Evolutionary conservation across 2,113 vertebrate species (phyloP).

Genomic region (Osmerus eperlanus): DNA sequence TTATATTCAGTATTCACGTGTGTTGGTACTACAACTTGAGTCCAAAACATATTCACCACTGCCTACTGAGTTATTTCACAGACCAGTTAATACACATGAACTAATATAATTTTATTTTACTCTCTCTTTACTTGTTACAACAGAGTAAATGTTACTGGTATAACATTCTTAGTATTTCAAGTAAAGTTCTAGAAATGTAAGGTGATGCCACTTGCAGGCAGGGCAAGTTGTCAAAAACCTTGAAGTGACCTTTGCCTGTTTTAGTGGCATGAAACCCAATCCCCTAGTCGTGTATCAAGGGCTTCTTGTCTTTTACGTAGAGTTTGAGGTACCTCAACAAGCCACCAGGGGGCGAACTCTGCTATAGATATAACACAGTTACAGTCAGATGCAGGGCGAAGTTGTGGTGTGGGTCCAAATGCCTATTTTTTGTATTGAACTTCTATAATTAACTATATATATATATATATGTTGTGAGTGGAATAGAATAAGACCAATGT

Average conservation of each 20-base stretch:
- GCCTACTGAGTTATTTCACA: neutral
- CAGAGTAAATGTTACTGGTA: neutral
- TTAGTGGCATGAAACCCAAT: slow-evolving; percentile 18
- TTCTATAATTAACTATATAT: slow-evolving; percentile 28
- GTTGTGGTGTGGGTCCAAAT: slow-evolving; percentile 28
- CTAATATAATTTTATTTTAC: neutral
- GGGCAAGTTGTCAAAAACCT: slow-evolving; percentile 12
- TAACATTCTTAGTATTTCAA: neutral
- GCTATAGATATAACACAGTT: neutral
- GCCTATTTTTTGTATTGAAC: slow-evolving; percentile 18
- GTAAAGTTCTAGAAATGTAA: slow-evolving; percentile 27
- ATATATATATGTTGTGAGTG: slow-evolving; percentile 27
- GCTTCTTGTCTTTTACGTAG: neutral
- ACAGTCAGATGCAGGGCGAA: neutral
- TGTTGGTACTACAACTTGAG: neutral
- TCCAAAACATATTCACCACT: slow-evolving; percentile 11
- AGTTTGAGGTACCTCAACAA: neutral
- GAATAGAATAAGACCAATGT: slow-evolving; percentile 15
- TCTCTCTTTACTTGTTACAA: neutral
- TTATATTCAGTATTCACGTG: neutral
- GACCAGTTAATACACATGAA: neutral
- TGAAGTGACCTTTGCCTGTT: slow-evolving; percentile 40
- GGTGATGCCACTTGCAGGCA: slow-evolving; percentile 9
- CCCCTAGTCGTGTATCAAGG: neutral
- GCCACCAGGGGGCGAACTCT: slow-evolving; percentile 53